Evolutionary conservation across 2,113 vertebrate genomes (phyloP).

Genomic region (Fulica atra): DNA sequence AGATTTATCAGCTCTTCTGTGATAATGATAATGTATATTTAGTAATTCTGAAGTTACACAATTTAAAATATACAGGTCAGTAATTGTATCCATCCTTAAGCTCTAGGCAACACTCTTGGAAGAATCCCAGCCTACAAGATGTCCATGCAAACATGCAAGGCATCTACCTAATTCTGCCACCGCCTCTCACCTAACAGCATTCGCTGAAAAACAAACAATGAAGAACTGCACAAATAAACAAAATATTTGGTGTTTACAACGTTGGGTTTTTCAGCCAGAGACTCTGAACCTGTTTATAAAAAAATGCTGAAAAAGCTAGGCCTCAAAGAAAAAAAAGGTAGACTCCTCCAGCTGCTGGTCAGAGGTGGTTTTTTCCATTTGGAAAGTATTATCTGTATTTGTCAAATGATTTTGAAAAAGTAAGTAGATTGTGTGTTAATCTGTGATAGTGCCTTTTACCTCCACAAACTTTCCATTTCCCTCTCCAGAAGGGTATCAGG

Average conservation of each 20-base stretch:
- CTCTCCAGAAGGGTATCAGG: not conserved
- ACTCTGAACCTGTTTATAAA: not conserved
- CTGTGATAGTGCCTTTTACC: not conserved
- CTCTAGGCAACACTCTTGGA: not conserved
- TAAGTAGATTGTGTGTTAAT: not conserved
- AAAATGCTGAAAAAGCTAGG: not conserved
- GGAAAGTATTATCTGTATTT: not conserved
- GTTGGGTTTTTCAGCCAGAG: not conserved
- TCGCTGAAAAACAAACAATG: not conserved
- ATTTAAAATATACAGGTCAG: not conserved
- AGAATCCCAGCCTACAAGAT: not conserved
- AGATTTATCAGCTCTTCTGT: not conserved
- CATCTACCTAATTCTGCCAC: not conserved
- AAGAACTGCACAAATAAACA: not conserved
- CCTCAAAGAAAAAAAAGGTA: too few relatives aligned
- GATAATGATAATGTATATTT: not conserved
- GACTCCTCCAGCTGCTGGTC: not conserved
- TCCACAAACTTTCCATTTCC: not conserved
- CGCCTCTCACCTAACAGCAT: not conserved
- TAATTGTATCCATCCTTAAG: not conserved
- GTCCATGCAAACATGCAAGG: not conserved
- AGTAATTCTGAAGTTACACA: not conserved
- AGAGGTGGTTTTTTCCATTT: not conserved
- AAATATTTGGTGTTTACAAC: not conserved
- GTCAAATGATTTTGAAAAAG: not conserved